phyloP scores from a whole-genome alignment of 2,113 vertebrate genomes.

The Myrmophylax atrothorax region DNA sequence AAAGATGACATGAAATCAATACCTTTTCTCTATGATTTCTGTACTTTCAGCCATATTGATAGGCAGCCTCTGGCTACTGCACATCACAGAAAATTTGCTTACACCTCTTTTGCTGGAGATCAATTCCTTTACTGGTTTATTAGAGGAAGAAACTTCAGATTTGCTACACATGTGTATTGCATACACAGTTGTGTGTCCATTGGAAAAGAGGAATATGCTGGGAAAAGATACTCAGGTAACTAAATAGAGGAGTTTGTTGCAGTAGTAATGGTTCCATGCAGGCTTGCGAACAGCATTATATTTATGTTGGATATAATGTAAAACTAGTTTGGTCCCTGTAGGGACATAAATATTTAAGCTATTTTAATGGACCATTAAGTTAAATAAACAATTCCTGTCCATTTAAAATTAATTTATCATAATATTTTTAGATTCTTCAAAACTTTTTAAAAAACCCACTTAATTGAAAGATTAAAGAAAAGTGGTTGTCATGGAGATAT shows the following conservation, averaged over 20 bases:
- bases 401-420: not conserved
- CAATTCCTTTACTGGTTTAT: not conserved
- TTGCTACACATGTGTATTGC: not conserved
- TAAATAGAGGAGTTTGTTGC: not conserved
- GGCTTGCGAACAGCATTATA: rapidly evolving
- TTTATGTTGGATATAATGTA: not conserved
- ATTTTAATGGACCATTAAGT: not conserved
- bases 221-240: not conserved
- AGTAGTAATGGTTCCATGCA: not conserved
- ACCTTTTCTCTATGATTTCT: not conserved
- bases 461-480: not conserved
- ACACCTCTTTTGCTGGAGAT: not conserved
- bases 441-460: rapidly evolving
- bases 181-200: not conserved
- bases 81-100: not conserved
- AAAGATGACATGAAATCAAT: not conserved
- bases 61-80: not conserved
- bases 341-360: not conserved
- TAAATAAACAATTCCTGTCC: not conserved
- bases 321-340: not conserved
- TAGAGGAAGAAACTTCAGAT: not conserved
- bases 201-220: not conserved
- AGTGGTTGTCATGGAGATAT: not conserved
- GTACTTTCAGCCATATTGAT: not conserved
- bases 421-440: not conserved